Evolutionary conservation across 2,888 invertebrate genomes (phyloP).

Genomic region (Kryphioiulus occultus): DNA sequence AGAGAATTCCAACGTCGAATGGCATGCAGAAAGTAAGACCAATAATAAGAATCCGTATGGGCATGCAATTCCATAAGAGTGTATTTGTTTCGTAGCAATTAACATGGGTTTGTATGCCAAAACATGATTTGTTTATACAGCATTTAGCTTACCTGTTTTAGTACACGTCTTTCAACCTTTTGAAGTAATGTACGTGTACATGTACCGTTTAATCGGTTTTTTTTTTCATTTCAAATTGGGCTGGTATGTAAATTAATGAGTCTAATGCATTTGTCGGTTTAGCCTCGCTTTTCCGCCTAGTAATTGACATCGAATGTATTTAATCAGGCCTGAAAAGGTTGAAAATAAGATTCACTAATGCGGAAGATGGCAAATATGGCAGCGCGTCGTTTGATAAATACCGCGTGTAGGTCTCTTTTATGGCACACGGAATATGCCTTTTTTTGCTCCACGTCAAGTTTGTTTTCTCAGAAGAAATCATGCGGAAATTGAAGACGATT

Average conservation of each 20-base stretch:
- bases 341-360: not conserved
- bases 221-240: not conserved
- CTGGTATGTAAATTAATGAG: not conserved
- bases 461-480: not conserved
- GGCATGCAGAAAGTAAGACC: no score
- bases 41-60: no score
- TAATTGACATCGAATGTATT: not conserved
- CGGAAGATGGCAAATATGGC: constrained; percentile 11
- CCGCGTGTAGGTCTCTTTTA: not conserved
- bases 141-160: no score
- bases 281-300: not conserved
- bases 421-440: not conserved
- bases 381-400: not conserved
- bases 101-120: not conserved
- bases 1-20: no score
- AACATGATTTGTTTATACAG: no score
- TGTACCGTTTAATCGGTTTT: not conserved
- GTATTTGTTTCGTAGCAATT: no score
- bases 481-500: not conserved
- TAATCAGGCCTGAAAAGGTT: constrained; percentile 35
- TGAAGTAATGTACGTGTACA: not conserved
- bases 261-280: no score
- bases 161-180: not conserved
- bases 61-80: no score
- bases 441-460: not conserved